Evolutionary conservation across 2,888 invertebrate genomes (phyloP).

Genomic region (Alviniconcha strummeri): DNA sequence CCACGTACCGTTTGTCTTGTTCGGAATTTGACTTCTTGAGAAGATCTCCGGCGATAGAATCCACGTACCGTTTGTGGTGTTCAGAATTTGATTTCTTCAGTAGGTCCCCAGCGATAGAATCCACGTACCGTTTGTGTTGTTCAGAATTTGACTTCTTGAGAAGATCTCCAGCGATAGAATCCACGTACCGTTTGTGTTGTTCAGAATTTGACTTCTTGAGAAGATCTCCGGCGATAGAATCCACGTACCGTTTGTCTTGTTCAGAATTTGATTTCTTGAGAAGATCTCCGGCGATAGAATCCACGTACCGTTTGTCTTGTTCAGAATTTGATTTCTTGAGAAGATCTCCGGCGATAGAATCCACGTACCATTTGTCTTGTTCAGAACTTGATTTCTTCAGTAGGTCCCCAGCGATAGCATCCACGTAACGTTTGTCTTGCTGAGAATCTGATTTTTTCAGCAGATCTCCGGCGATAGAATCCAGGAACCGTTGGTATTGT

Average conservation of each 20-base stretch:
- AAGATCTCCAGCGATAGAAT: not conserved
- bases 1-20: conserved; percentile 12
- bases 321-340: not conserved
- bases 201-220: not conserved
- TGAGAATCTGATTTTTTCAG: not conserved
- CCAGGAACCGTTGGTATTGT: conserved; percentile 4
- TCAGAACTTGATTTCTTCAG: not conserved
- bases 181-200: not conserved
- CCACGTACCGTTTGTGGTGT: not conserved
- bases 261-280: not conserved
- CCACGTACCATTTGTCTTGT: not conserved
- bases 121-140: not conserved
- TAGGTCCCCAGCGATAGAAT: not conserved
- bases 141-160: not conserved
- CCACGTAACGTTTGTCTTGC: not conserved
- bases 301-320: not conserved
- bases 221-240: not conserved
- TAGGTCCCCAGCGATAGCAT: not conserved
- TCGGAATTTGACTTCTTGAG: not conserved
- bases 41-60: conserved; percentile 26
- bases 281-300: not conserved
- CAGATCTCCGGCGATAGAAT: conserved; percentile 5
- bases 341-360: not conserved
- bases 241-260: not conserved
- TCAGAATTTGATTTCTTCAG: not conserved